A percentile compares a stretch with the other conserved stretches of the same genome.
Conservation (phyloP, 2,113 vertebrate genomes). For the Cricetomys ansorgei region DNA sequence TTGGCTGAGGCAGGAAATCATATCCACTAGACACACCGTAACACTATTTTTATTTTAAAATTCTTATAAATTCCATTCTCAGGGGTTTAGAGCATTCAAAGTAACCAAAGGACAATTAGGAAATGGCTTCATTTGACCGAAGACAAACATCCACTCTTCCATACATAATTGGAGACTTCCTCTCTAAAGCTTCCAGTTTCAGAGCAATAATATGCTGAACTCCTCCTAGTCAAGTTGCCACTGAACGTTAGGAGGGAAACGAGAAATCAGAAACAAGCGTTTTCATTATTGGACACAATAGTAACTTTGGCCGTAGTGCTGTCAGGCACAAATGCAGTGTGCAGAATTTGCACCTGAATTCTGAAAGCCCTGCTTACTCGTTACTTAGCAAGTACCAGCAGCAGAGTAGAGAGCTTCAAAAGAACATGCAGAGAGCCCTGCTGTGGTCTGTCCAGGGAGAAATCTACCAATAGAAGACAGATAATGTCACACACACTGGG, state of each 20-base stretch:
- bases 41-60: not conserved
- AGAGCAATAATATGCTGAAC: not conserved
- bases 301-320: not conserved
- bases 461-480: not conserved
- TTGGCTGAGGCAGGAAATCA: not conserved
- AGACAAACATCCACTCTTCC: not conserved
- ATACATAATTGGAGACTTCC: not conserved
- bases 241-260: not conserved
- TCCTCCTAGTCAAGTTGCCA: not conserved
- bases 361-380: not conserved
- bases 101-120: not conserved
- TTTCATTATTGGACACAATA: not conserved
- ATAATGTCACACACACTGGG: not conserved
- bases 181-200: not conserved
- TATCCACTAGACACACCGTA: not conserved
- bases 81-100: not conserved
- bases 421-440: rapidly evolving
- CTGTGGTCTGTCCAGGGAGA: not conserved
- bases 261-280: slow-evolving; percentile 8
- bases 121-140: slow-evolving; percentile 7
- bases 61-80: not conserved
- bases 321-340: not conserved
- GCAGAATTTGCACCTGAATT: not conserved
- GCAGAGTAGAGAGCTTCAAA: not conserved
- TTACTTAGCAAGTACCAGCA: not conserved